A percentile compares a stretch with the other conserved stretches of the same genome.
Evolutionary conservation across 2,113 vertebrate species (phyloP).

Genomic region (Hemibates koningsi): DNA sequence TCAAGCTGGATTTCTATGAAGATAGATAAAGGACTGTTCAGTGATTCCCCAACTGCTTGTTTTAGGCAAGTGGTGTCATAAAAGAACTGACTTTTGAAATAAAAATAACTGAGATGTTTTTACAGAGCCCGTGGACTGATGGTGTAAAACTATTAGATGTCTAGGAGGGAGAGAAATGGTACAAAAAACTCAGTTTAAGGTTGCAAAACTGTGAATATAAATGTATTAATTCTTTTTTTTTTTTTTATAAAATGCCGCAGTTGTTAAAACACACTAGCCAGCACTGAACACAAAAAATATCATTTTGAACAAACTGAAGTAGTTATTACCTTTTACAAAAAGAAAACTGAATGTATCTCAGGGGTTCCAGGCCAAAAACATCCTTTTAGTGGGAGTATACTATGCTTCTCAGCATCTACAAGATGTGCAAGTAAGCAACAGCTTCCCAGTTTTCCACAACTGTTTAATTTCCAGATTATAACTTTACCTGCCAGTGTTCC

Average conservation of each 20-base stretch:
- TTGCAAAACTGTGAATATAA: background rate
- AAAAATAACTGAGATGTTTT: background rate
- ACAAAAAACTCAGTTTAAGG: background rate
- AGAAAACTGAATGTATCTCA: background rate
- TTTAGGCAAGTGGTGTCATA: background rate
- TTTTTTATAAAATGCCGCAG: background rate
- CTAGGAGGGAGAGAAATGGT: background rate
- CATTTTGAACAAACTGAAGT: background rate
- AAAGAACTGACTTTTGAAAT: background rate
- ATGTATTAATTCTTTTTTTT: background rate
- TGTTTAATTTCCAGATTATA: background rate
- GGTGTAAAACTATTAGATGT: background rate
- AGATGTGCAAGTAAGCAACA: background rate
- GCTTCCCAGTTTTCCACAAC: background rate
- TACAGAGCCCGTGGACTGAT: background rate
- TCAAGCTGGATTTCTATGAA: background rate
- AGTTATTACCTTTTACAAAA: background rate
- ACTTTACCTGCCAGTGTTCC: background rate
- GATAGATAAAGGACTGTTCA: background rate
- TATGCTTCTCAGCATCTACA: background rate
- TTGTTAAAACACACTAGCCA: background rate
- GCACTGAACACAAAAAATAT: background rate
- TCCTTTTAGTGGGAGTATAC: background rate
- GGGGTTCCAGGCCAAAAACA: background rate
- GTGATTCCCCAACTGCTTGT: background rate